Evolutionary conservation across 2,797 vertebrate genomes (phyloP).

Genomic region (Hylomyscus alleni): DNA sequence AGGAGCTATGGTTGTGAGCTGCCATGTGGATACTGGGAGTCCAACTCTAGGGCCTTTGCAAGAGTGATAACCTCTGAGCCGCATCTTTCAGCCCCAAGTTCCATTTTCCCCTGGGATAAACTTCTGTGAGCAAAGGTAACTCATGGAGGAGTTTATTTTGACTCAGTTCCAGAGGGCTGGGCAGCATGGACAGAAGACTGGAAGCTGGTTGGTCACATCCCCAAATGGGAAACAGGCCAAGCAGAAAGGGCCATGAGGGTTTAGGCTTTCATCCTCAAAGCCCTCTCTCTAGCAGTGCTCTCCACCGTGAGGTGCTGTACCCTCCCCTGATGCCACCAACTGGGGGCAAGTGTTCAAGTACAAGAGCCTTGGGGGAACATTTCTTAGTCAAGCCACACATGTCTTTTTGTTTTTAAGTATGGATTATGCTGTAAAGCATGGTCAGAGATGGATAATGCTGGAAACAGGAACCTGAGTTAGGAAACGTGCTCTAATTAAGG

Average conservation of each 20-base stretch:
- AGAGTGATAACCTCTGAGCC: neutral
- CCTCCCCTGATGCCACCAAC: neutral
- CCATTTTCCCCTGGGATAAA: neutral
- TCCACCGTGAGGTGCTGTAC: neutral
- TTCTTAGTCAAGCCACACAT: neutral
- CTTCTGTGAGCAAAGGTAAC: neutral
- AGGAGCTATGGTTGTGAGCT: neutral
- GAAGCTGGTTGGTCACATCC: neutral
- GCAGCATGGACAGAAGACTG: neutral
- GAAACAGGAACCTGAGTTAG: neutral
- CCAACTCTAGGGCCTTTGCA: neutral
- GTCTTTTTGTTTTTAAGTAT: slow-evolving; percentile 9
- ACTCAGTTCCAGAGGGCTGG: neutral
- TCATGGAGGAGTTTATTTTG: neutral
- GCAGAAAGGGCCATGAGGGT: neutral
- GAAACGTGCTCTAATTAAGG: neutral
- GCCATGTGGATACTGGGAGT: neutral
- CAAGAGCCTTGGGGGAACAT: neutral
- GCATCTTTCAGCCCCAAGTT: neutral
- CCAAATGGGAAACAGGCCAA: neutral
- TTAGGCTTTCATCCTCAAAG: neutral
- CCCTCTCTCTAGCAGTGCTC: neutral
- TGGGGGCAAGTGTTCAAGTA: neutral
- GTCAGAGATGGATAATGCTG: neutral
- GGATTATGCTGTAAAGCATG: neutral